These are phyloP conservation scores for Mesochorus sp. DNA, from an alignment of 2,888 invertebrate genomes.

Conservation along the genomic window DNA sequence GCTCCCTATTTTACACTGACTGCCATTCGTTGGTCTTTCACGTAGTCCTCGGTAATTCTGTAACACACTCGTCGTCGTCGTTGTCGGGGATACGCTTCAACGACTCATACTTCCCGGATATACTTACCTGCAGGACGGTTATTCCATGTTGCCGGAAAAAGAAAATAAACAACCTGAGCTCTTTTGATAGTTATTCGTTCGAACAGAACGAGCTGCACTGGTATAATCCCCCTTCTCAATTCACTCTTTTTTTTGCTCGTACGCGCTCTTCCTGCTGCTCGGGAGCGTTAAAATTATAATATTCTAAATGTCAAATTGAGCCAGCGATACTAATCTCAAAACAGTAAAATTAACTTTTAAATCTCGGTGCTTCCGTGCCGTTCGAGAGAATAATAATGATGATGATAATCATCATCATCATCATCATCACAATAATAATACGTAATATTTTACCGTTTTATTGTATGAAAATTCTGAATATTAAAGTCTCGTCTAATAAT, in stretches of 20 bases:
- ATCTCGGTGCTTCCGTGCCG: no score
- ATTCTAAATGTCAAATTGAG: no score
- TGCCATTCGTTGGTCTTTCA: slow-evolving; percentile 11
- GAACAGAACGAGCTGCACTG: slow-evolving; percentile 38
- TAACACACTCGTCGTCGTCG: slow-evolving; percentile 43
- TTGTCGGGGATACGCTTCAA: slow-evolving; percentile 75
- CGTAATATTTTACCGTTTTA: no score
- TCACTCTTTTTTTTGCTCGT: not conserved
- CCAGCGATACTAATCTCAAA: no score
- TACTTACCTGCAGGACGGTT: slow-evolving; percentile 70
- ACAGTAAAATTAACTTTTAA: no score
- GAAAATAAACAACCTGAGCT: slow-evolving; percentile 4
- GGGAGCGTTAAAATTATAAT: no score
- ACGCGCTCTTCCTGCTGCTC: no score
- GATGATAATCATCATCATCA: no score
- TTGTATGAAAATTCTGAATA: no score
- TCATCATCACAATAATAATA: no score
- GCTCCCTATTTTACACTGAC: not conserved
- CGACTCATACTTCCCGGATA: slow-evolving; percentile 82
- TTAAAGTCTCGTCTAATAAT: no score
- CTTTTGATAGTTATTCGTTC: slow-evolving; percentile 46
- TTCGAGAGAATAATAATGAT: no score
- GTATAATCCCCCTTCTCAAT: not conserved
- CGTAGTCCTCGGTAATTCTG: slow-evolving; percentile 6
- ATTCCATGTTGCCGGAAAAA: slow-evolving; percentile 69